Base-by-base conservation (phyloP, 2,113 vertebrate genomes). In the Pelvicachromis taeniatus region DNA sequence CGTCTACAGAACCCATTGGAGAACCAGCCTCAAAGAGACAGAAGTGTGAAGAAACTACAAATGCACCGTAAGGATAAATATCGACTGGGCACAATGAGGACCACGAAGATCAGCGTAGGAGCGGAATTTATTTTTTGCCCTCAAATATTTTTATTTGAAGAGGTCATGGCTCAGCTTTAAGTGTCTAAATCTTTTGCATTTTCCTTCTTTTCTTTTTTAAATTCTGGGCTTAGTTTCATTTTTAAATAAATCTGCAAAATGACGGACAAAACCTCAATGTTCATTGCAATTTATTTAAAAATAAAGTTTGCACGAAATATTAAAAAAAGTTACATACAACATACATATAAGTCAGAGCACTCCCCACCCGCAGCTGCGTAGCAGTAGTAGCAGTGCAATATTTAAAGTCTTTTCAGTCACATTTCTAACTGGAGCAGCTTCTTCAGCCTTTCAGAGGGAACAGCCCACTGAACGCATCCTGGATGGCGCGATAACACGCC, bases 401-500 rank as follows among this genome's bases (percentile, higher is more conserved):
- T 84, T 88, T 61, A n/a, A 85, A 58, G 84, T 91, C 86, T 50
- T 31, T 35, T 81, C 9, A 65, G 65, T 88, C 52, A 35, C 35
- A 33, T 68, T 81, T 73, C 19, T 50, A 23, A 23, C 6, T 78
- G 45, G 53, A n/a, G 55, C 11, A 38, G 31, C 42, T 29, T 35
- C 38, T 26, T 95, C 85, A 95, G 52, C 65, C 63, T 78, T 23
- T 82, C 1, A 3, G 14, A 21, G 75, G 75, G 90, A 99, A 98
- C 63, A 99, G 96, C 9, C 98, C 98, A 35, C 98, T 99, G 96
- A 99, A 98, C 0, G 99, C 98, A 77, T 99, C 99, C 94, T 99
- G 98, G 23, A 99, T 85, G 13, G 98, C 99, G 85, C 98, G 96
- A 93, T 98, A 96, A 95, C 99, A 99, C 0, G 98, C 99, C 16